Evolutionary conservation across 1,140 invertebrate species (phyloP).

Genomic region (Amyelois transitella): DNA sequence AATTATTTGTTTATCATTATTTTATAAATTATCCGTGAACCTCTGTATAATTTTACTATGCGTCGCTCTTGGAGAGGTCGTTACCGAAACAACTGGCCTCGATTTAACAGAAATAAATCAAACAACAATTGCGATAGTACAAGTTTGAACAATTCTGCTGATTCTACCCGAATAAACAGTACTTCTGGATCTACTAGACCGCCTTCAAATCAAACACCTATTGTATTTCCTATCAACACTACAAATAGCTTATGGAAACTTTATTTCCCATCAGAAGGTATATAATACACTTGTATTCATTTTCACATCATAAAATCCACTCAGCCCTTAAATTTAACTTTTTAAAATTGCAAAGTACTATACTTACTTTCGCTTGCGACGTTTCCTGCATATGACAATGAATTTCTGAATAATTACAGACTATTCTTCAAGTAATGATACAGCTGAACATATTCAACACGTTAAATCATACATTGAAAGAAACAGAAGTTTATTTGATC

Average conservation of each 20-base stretch:
- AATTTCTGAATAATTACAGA: no score
- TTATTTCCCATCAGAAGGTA: conserved; percentile 81
- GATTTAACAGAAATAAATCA: conserved; percentile 18
- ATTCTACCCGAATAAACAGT: conserved; percentile 21
- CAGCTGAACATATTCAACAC: conserved; percentile 71
- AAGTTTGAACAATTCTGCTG: conserved; percentile 41
- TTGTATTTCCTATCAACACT: conserved; percentile 36
- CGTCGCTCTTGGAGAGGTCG: conserved; percentile 58
- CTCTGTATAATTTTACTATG: conserved; percentile 28
- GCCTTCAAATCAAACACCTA: conserved; percentile 51
- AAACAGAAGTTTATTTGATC: conserved; percentile 71
- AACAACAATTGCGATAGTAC: conserved; percentile 23
- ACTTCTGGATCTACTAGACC: conserved; percentile 40
- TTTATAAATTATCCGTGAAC: no score
- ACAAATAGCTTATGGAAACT: conserved; percentile 80
- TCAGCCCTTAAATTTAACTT: no score
- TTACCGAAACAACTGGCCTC: conserved; percentile 47
- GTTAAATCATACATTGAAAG: conserved; percentile 75
- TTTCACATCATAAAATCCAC: no score
- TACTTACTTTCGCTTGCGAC: no score
- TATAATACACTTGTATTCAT: no score
- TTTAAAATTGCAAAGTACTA: no score
- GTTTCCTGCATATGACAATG: neutral
- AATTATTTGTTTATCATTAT: no score
- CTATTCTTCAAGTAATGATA: conserved; percentile 62